Conservation (phyloP, 2,113 vertebrate species). For the Barnardius zonarius region DNA sequence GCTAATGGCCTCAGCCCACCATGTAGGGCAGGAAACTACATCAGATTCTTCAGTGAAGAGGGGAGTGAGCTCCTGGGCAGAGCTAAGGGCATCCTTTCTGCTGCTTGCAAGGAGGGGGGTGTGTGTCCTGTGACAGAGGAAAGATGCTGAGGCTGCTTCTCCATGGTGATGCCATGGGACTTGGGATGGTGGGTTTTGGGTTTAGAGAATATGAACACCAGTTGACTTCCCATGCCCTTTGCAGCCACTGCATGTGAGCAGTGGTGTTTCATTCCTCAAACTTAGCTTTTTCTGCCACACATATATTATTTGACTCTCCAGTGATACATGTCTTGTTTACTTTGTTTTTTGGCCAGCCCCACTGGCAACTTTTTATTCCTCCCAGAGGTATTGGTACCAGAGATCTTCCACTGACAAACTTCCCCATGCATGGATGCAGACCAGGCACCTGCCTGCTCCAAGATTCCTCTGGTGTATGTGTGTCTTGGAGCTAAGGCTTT, state of each 20-base stretch:
- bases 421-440: fast-evolving
- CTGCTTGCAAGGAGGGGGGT: not conserved
- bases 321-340: not conserved
- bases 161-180: not conserved
- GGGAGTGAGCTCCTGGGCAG: not conserved
- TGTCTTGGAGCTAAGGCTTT: not conserved
- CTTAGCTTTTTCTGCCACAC: not conserved
- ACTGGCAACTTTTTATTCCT: not conserved
- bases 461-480: fast-evolving
- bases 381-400: not conserved
- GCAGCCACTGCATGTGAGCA: not conserved
- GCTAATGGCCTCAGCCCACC: not conserved
- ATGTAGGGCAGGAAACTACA: not conserved
- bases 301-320: conserved; percentile 45
- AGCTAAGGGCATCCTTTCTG: not conserved
- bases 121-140: not conserved
- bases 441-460: not conserved
- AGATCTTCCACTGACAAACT: not conserved
- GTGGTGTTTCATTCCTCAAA: conserved; percentile 7
- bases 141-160: not conserved
- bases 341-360: conserved; percentile 49
- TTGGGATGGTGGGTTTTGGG: conserved; percentile 13
- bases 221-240: conserved; percentile 46
- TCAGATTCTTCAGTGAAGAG: conserved; percentile 7
- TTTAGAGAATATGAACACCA: conserved; percentile 53